phyloP scores from a whole-genome alignment of 2,888 invertebrate genomes.

The Netelia fuscicornis region DNA sequence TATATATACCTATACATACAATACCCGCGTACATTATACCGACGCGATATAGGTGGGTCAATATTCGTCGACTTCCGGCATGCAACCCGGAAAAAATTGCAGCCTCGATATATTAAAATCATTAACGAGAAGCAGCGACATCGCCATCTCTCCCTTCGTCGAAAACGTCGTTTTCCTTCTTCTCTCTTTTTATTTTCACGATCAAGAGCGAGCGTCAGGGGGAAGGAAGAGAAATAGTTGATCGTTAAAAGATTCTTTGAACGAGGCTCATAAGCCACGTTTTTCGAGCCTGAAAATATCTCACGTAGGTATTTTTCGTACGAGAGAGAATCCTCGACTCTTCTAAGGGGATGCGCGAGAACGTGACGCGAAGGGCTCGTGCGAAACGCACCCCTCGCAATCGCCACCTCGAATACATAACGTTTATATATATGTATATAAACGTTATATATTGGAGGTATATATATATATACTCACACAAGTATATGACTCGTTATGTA shows the following conservation, averaged over 20 bases:
- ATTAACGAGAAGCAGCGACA: constrained; percentile 48
- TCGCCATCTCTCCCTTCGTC: constrained; percentile 1
- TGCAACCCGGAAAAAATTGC: background rate
- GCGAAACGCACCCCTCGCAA: background rate
- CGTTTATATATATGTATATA: background rate
- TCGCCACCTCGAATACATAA: background rate
- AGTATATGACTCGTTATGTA: background rate
- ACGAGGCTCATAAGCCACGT: constrained; percentile 63
- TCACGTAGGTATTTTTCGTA: background rate
- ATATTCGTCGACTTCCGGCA: constrained; percentile 30
- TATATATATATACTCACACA: background rate
- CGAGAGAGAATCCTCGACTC: background rate
- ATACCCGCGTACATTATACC: too few species aligned
- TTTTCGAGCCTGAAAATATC: background rate
- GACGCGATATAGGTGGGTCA: constrained; percentile 8
- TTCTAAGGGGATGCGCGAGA: background rate
- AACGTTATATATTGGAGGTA: too few species aligned
- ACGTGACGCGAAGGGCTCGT: background rate
- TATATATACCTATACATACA: background rate
- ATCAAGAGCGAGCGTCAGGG: background rate
- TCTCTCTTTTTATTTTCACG: background rate
- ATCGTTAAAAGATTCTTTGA: constrained; percentile 47
- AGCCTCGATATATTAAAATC: constrained; percentile 33
- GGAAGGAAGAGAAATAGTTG: background rate
- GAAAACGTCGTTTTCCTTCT: background rate